Base-by-base conservation (phyloP, 2,113 vertebrate species). In the Gavialis gangeticus region DNA sequence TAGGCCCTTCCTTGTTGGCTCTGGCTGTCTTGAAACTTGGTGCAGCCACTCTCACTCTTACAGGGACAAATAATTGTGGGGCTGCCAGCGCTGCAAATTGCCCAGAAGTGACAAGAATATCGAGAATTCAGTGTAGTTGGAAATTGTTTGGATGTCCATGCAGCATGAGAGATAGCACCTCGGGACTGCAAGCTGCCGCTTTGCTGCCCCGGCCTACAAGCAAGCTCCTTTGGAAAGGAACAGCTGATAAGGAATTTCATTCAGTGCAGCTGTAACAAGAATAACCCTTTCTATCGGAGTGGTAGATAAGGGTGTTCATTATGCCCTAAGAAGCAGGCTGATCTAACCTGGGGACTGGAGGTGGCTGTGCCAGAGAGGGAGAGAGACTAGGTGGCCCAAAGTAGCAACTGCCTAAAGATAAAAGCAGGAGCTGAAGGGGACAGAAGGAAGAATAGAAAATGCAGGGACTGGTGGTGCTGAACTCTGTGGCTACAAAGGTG, bases 21-120 rank as follows among this genome's bases (percentile, higher is more conserved):
- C n/a, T 0, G 10, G 28, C 15, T 22, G 18, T 67, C 60, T 28
- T 28, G 0, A 1, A 16, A 69, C 19, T n/a, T 2, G 0, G 11
- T 1, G 1, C 13, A 7, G 59, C 25, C 12, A 0, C 60, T 56
- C 5, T 22, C 2, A 0, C 79, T 77, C 37, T 1, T 0, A 27
- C 46, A 7, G 57, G 37, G 63, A 82, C 57, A 27, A 66, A 81
- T 66, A 5, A 30, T 1, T 30, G 4, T 14, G 12, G 5, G 54
- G 67, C 27, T 85, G 82, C 55, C 59, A 30, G n/a, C 57, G 82
- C 25, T 82, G 82, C 28, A 57, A 89, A 76, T 1, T 56, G 56
- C 63, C 63, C 75, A 34, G 63, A 15, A 85, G 30, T 0, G 1
- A 84, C 28, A 3, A 59, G 82, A 75, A 54, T 81, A 57, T 80